phyloP scores from a whole-genome alignment of 1,140 invertebrate genomes.

The Saccostrea cuccullata region DNA sequence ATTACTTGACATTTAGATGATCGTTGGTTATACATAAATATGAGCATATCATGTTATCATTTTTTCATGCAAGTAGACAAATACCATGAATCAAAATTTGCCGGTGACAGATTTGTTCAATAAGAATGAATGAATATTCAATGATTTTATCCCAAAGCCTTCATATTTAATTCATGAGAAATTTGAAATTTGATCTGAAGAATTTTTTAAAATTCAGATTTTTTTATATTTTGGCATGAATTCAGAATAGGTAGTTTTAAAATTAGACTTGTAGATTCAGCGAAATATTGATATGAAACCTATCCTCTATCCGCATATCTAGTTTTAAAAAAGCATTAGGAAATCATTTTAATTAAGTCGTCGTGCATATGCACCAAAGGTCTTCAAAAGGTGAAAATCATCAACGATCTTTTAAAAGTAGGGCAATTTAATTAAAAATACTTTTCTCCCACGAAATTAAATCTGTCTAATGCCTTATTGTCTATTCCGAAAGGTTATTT shows the following conservation, averaged over 20 bases:
- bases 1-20: no score
- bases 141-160: neutral
- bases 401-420: no score
- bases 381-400: no score
- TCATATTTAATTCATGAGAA: constrained; percentile 9
- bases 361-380: neutral
- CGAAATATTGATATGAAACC: neutral
- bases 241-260: neutral
- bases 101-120: neutral
- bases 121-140: neutral
- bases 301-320: neutral
- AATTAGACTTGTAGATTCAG: neutral
- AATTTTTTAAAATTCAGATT: neutral
- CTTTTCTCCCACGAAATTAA: no score
- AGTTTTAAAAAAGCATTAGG: neutral
- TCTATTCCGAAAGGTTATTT: no score
- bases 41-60: neutral
- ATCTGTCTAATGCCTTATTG: no score
- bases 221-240: neutral
- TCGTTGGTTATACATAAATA: no score
- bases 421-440: no score
- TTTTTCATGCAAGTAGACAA: neutral
- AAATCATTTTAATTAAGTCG: neutral
- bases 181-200: neutral
- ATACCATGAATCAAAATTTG: neutral